Conservation (phyloP, 2,113 vertebrate species). For the Varanus salvator region DNA sequence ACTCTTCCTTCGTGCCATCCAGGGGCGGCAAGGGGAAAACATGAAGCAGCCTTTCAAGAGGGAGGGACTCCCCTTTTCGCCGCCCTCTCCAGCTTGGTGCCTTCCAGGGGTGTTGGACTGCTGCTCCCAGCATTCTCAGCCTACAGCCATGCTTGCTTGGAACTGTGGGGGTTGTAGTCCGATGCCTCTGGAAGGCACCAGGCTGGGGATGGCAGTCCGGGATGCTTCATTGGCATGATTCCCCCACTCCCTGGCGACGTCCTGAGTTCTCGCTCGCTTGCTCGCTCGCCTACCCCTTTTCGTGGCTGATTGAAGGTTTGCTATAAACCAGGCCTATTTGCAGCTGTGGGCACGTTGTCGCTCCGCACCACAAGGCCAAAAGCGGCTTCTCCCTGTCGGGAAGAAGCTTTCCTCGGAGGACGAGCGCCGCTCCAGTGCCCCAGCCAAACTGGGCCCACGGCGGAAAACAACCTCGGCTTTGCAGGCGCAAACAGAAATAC, state of each 20-base stretch:
- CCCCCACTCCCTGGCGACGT: no score
- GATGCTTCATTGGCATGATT: background rate
- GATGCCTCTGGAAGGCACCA: no score
- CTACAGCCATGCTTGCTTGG: no score
- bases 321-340: conserved; percentile 11
- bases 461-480: background rate
- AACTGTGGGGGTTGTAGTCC: no score
- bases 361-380: background rate
- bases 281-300: background rate
- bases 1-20: no score
- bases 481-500: background rate
- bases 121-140: no score
- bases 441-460: conserved; percentile 6
- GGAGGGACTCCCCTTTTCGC: background rate
- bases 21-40: no score
- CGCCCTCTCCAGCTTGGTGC: background rate
- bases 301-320: background rate
- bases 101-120: no score
- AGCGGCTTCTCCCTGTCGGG: no score
- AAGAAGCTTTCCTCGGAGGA: background rate
- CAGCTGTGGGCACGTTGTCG: background rate
- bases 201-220: no score
- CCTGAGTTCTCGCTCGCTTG: background rate
- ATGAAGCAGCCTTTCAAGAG: no score
- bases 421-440: background rate